Percentiles rank a stretch among this genome's conserved stretches.
Evolutionary conservation across 2,888 invertebrate genomes (phyloP).

Genomic region (Andrena minutula): DNA sequence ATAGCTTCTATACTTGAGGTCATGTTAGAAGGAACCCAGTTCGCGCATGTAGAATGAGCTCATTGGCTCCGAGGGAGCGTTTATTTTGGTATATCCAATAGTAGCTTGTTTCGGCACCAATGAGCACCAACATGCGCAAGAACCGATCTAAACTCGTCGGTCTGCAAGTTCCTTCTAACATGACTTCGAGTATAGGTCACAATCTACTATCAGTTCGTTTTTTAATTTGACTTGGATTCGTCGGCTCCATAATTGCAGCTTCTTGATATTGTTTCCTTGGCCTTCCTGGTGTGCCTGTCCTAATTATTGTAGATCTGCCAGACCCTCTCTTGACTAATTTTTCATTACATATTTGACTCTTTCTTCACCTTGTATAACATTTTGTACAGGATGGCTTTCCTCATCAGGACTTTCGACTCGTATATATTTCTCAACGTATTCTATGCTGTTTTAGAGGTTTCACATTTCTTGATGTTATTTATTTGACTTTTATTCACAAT

Average conservation of each 20-base stretch:
- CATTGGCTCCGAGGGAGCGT: no score
- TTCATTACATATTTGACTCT: background rate
- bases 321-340: constrained; percentile 20
- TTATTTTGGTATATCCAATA: no score
- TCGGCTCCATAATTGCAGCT: constrained; percentile 23
- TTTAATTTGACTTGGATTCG: constrained; percentile 32
- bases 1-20: no score
- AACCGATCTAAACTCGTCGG: no score
- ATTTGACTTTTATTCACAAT: background rate
- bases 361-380: constrained; percentile 8
- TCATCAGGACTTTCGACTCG: background rate
- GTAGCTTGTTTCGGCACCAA: no score
- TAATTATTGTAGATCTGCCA: constrained; percentile 66
- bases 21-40: no score
- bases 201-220: constrained; percentile 31
- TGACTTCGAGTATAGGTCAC: no score
- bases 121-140: no score
- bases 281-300: constrained; percentile 83
- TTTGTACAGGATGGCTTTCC: constrained; percentile 3
- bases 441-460: background rate
- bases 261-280: constrained; percentile 34
- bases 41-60: no score
- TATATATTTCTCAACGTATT: background rate
- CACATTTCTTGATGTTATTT: background rate
- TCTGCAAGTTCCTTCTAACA: no score